Percentiles rank a stretch among this genome's conserved stretches.
Conservation (phyloP, 2,113 vertebrate species). For the Otis tarda region DNA sequence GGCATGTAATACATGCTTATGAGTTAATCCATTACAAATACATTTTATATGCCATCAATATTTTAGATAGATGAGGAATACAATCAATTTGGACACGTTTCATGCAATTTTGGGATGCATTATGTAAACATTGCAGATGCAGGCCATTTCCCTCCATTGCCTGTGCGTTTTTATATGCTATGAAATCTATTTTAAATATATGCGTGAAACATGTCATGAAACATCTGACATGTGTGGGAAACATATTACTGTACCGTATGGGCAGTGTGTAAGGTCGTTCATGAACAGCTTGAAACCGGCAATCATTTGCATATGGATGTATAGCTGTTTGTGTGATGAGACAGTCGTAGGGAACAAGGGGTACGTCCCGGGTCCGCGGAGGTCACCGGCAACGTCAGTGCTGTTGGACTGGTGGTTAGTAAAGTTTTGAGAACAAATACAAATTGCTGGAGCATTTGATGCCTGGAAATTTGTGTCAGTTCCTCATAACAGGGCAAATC, state of each 20-base stretch:
- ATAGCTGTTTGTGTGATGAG: not conserved
- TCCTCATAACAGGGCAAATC: not conserved
- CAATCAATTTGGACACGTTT: not conserved
- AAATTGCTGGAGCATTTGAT: not conserved
- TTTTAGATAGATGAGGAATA: not conserved
- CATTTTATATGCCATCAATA: not conserved
- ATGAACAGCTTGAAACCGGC: constrained; percentile 44
- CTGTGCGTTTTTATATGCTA: not conserved
- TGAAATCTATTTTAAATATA: constrained; percentile 18
- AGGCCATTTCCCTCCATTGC: not conserved
- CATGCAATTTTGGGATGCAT: not conserved
- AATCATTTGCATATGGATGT: constrained; percentile 36
- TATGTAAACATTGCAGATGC: not conserved
- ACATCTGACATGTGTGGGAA: constrained; percentile 51
- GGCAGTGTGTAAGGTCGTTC: constrained; percentile 13
- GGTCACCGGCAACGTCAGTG: not conserved
- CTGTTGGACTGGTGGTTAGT: not conserved
- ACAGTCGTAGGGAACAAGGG: not conserved
- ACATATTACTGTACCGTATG: constrained; percentile 34
- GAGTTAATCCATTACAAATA: not conserved
- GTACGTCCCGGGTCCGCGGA: not conserved
- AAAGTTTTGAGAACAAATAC: not conserved
- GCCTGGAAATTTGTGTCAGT: not conserved
- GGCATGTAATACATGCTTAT: not conserved
- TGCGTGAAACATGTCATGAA: constrained; percentile 29